phyloP scores from a whole-genome alignment of 2,113 vertebrate genomes.

The Eudorcas thomsonii region DNA sequence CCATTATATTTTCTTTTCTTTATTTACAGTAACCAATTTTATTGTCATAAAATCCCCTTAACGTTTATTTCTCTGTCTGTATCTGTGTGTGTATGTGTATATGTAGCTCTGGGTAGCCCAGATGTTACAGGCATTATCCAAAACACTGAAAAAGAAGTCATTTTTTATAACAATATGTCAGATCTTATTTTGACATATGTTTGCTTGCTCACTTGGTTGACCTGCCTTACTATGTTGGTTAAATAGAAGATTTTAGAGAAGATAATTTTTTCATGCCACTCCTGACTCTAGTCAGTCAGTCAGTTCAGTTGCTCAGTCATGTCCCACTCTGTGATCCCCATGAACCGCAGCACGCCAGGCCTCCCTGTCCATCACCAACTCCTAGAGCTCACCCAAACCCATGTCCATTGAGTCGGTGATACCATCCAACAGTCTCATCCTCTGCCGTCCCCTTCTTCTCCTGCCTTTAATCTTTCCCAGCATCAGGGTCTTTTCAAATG shows the following conservation, averaged over 20 bases:
- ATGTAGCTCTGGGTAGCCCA: background rate
- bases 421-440: too few relatives aligned
- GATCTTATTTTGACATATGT: background rate
- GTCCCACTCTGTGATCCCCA: fast-evolving
- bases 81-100: background rate
- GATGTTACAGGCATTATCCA: background rate
- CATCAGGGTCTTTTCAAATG: too few relatives aligned
- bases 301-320: too few relatives aligned
- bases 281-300: background rate
- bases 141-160: background rate
- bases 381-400: too few relatives aligned
- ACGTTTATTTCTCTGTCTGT: background rate
- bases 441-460: too few relatives aligned
- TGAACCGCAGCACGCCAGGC: too few relatives aligned
- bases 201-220: background rate
- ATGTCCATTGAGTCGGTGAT: too few relatives aligned
- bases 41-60: background rate
- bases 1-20: background rate
- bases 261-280: background rate
- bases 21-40: background rate
- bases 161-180: background rate
- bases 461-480: too few relatives aligned
- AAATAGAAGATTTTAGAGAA: background rate
- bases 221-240: background rate
- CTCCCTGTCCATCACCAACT: too few relatives aligned